phyloP scores from a whole-genome alignment of 2,113 vertebrate species.

The Alces alces region DNA sequence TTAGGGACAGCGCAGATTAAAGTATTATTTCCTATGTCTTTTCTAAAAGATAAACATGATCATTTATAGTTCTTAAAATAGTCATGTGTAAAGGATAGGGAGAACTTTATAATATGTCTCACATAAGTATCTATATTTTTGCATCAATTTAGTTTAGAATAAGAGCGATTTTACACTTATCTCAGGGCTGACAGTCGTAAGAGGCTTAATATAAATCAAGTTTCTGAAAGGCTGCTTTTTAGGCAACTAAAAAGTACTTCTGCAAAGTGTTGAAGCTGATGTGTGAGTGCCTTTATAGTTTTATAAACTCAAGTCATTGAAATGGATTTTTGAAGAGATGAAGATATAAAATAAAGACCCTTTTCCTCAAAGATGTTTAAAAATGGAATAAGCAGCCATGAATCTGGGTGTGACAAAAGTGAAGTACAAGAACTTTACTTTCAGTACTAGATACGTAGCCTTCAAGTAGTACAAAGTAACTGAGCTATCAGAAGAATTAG shows the following conservation, averaged over 20 bases:
- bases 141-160: slow-evolving; percentile 9
- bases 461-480: neutral
- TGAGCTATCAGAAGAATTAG: neutral
- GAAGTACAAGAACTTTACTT: neutral
- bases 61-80: neutral
- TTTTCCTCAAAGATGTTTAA: slow-evolving; percentile 12
- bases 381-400: neutral
- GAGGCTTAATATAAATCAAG: neutral
- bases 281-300: neutral
- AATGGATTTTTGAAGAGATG: neutral
- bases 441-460: neutral
- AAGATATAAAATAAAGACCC: neutral
- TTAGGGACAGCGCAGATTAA: neutral
- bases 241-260: neutral
- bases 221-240: neutral
- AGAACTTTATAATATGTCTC: neutral
- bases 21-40: neutral
- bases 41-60: slow-evolving; percentile 22
- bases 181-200: neutral
- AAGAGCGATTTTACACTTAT: neutral
- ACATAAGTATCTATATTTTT: neutral
- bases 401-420: neutral
- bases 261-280: neutral
- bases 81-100: neutral
- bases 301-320: neutral